A percentile compares a stretch with the other conserved stretches of the same genome.
Evolutionary conservation across 2,797 vertebrate species (phyloP).

Genomic region (Artibeus jamaicensis): DNA sequence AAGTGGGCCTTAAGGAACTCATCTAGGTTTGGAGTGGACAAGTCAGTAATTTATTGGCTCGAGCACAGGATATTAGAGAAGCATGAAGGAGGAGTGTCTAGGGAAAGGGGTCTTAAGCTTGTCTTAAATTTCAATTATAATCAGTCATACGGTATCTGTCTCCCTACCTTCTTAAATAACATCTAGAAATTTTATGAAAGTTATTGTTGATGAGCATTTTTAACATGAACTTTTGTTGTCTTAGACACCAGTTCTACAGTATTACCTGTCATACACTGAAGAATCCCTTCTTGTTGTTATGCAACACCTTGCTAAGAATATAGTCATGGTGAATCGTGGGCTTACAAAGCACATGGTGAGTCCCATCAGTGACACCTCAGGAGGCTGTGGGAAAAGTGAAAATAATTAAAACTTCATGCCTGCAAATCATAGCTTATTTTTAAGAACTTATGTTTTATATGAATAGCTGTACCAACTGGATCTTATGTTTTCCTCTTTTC

Average conservation of each 20-base stretch:
- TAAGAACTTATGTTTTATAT: neutral
- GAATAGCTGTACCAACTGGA: neutral
- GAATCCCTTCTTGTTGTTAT: constrained; percentile 86
- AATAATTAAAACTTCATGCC: neutral
- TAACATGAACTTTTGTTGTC: neutral
- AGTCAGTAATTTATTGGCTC: neutral
- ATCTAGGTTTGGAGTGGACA: neutral
- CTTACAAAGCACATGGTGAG: constrained; percentile 87
- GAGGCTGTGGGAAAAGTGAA: neutral
- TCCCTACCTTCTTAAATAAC: neutral
- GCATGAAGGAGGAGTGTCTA: neutral
- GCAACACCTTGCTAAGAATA: constrained; percentile 91
- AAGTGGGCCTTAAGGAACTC: neutral
- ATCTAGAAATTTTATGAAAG: neutral
- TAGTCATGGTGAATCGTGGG: constrained; percentile 85
- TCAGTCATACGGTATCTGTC: neutral
- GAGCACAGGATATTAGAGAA: neutral
- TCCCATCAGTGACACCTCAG: neutral
- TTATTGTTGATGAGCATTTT: neutral
- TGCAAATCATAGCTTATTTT: neutral
- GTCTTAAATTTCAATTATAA: neutral
- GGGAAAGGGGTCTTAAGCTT: neutral
- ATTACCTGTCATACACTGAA: constrained; percentile 86
- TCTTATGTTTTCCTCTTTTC: neutral
- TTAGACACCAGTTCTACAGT: constrained; percentile 86